phyloP scores from a whole-genome alignment of 2,113 vertebrate genomes.

The Sterrhoptilus dennistouni region DNA sequence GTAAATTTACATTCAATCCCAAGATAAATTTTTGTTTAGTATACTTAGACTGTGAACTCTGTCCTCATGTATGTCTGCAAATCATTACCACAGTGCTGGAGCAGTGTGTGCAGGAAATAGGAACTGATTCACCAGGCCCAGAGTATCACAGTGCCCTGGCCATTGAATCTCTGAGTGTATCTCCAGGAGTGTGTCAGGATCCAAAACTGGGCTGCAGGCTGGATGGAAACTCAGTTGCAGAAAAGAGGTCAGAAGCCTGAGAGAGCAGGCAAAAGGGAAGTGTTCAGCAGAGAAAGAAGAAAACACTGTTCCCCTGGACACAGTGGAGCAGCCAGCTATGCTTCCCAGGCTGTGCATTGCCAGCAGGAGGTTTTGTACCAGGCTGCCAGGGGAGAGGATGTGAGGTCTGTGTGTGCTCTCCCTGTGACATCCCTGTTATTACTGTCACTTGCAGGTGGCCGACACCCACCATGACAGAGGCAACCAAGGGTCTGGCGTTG shows the following conservation, averaged over 20 bases:
- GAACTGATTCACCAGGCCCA: not conserved
- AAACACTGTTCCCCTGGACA: not conserved
- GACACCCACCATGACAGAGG: not conserved
- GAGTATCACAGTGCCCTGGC: not conserved
- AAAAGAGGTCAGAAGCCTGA: not conserved
- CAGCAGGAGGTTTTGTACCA: not conserved
- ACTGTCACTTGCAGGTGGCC: slow-evolving; percentile 38
- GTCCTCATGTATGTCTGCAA: slow-evolving; percentile 3
- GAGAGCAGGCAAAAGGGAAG: not conserved
- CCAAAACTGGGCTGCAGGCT: not conserved
- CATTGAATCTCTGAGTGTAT: not conserved
- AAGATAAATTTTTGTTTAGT: not conserved
- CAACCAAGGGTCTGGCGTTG: not conserved
- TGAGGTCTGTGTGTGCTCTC: not conserved
- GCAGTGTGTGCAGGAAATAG: not conserved
- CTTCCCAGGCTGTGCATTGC: not conserved
- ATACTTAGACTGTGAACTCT: not conserved
- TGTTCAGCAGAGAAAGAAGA: not conserved
- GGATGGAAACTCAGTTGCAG: not conserved
- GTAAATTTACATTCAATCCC: slow-evolving; percentile 23
- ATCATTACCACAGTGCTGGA: not conserved
- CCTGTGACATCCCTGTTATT: slow-evolving; percentile 34
- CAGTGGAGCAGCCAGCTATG: not conserved
- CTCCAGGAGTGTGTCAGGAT: not conserved
- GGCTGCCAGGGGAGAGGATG: not conserved